Evolutionary conservation across 2,888 invertebrate species (phyloP).

Genomic region (Lutraria lutraria): DNA sequence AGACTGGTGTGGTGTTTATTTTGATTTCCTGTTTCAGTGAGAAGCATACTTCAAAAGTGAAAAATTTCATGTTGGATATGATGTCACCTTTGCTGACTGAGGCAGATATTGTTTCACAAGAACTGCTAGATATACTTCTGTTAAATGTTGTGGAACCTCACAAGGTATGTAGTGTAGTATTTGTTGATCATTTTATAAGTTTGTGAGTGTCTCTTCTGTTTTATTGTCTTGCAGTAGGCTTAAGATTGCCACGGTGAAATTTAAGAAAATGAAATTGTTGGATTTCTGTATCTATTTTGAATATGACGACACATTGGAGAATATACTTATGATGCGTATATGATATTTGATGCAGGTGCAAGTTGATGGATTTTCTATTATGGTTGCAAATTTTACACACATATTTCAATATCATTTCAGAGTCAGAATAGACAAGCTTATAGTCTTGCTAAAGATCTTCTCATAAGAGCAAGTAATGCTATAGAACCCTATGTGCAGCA

Average conservation of each 20-base stretch:
- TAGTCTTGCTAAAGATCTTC: constrained; percentile 95
- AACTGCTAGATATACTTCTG: constrained; percentile 96
- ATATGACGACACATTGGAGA: too few relatives aligned
- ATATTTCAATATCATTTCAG: constrained; percentile 85
- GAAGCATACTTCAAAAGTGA: constrained; percentile 98
- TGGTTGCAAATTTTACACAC: too few relatives aligned
- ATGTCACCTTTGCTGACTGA: constrained; percentile 97
- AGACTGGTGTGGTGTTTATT: too few relatives aligned
- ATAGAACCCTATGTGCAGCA: constrained; percentile 97
- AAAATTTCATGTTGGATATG: constrained; percentile 98
- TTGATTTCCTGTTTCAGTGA: constrained; percentile 89
- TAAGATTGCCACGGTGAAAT: too few relatives aligned
- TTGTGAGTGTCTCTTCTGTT: too few relatives aligned
- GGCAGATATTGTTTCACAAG: constrained; percentile 97
- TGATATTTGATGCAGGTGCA: too few relatives aligned
- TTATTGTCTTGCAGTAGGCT: too few relatives aligned
- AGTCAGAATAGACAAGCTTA: constrained; percentile 96
- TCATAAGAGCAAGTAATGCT: constrained; percentile 96
- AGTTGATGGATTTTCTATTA: too few relatives aligned
- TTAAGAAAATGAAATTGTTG: too few relatives aligned
- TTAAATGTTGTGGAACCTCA: constrained; percentile 96
- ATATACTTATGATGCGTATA: too few relatives aligned
- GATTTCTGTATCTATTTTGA: too few relatives aligned
- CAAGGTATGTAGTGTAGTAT: constrained; percentile 81
- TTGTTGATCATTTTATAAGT: not conserved